Percentiles rank a stretch among this genome's conserved stretches.
Evolutionary conservation across 2,113 vertebrate species (phyloP).

Genomic region (Phasianus colchicus): DNA sequence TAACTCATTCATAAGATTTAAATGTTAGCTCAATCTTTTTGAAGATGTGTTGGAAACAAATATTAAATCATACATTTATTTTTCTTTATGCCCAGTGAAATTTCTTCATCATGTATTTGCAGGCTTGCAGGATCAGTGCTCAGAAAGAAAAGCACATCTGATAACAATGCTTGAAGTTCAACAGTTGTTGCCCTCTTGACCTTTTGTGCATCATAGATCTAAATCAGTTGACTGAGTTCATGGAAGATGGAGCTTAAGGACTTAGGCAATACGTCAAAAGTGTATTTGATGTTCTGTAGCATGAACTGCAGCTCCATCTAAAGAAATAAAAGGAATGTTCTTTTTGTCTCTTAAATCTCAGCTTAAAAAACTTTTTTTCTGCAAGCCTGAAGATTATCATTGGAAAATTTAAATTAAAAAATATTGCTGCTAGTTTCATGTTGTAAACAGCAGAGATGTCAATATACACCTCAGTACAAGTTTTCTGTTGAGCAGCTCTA

Average conservation of each 20-base stretch:
- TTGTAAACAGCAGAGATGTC: not conserved
- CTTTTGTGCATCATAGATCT: not conserved
- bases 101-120: not conserved
- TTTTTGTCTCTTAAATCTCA: not conserved
- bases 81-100: not conserved
- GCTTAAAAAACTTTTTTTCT: not conserved
- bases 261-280: not conserved
- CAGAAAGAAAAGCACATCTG: not conserved
- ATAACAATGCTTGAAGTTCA: not conserved
- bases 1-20: not conserved
- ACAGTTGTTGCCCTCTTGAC: not conserved
- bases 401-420: not conserved
- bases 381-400: not conserved
- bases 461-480: not conserved
- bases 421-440: not conserved
- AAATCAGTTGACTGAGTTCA: not conserved
- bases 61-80: not conserved
- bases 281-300: not conserved
- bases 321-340: not conserved
- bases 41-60: not conserved
- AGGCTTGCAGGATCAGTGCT: not conserved
- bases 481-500: not conserved
- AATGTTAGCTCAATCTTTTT: not conserved
- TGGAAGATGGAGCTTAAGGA: not conserved
- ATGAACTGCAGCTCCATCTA: not conserved